Conservation (phyloP, 2,888 invertebrate species). For the Subacronicta megacephala region DNA sequence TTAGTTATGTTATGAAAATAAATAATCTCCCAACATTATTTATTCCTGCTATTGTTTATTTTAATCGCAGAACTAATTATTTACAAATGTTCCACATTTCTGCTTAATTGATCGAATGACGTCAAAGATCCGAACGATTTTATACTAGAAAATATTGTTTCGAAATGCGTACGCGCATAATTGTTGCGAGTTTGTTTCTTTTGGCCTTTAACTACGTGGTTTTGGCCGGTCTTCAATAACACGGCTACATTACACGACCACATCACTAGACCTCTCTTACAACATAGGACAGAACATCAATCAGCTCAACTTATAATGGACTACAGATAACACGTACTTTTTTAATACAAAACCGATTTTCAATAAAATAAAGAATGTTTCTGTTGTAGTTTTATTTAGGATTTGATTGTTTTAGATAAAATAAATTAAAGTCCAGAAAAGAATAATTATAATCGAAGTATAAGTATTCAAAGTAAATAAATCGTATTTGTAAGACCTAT, state of each 20-base stretch:
- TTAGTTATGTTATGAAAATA: constrained; percentile 16
- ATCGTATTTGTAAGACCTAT: no score
- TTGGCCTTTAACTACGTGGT: constrained; percentile 63
- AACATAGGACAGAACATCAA: constrained; percentile 6
- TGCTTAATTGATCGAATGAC: constrained; percentile 26
- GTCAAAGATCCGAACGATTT: constrained; percentile 28
- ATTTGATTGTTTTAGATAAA: constrained; percentile 41
- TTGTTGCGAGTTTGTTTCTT: constrained; percentile 63
- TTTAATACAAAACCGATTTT: constrained; percentile 36
- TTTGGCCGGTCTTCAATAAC: constrained; percentile 74
- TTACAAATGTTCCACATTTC: constrained; percentile 22
- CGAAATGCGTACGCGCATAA: constrained; percentile 43
- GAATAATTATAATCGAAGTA: constrained; percentile 21
- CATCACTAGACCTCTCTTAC: constrained; percentile 22
- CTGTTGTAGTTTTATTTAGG: constrained; percentile 16
- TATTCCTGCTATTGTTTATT: constrained; percentile 5
- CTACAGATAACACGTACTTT: constrained; percentile 15
- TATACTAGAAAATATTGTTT: constrained; percentile 50
- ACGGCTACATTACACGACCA: constrained; percentile 37
- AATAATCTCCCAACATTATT: neutral
- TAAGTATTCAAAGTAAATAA: neutral
- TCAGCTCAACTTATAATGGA: constrained; percentile 46
- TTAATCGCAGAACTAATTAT: constrained; percentile 3
- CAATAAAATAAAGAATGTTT: constrained; percentile 48
- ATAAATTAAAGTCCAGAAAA: constrained; percentile 9